Conservation (phyloP, 2,113 vertebrate species). For the Bufo bufo region DNA sequence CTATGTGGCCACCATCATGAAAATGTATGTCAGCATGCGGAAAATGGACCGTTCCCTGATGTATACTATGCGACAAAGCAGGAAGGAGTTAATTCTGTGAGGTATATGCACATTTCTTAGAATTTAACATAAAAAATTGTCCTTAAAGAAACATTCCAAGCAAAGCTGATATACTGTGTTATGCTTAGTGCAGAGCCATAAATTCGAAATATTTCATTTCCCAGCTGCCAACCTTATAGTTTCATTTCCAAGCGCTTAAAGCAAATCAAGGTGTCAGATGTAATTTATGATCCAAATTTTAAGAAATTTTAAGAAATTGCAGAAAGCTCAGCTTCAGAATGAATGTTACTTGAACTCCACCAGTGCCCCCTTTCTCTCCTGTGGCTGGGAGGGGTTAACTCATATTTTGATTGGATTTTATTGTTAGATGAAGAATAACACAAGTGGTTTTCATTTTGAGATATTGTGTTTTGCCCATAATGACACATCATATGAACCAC, state of each 20-base stretch:
- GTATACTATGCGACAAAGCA: too few species aligned
- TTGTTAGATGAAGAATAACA: background rate
- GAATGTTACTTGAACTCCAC: background rate
- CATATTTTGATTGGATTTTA: slow-evolving; percentile 7
- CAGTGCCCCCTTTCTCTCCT: background rate
- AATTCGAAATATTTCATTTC: slow-evolving; percentile 37
- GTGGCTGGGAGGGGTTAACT: background rate
- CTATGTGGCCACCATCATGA: too few species aligned
- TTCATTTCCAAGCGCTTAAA: background rate
- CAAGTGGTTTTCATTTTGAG: slow-evolving; percentile 1
- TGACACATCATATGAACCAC: background rate
- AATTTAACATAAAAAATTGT: too few species aligned
- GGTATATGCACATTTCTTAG: too few species aligned
- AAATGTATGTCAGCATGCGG: too few species aligned
- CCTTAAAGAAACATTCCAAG: too few species aligned
- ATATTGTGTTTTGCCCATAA: background rate
- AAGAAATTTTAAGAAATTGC: background rate
- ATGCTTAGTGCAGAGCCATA: background rate
- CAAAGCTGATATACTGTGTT: too few species aligned
- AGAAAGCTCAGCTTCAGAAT: background rate
- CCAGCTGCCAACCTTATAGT: background rate
- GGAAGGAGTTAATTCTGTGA: too few species aligned
- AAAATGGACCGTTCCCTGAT: too few species aligned
- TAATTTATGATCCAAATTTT: slow-evolving; percentile 11
- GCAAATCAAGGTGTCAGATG: slow-evolving; percentile 22